A percentile compares a stretch with the other conserved stretches of the same genome.
Conservation (phyloP, 2,888 invertebrate species). For the Seira ritae region DNA sequence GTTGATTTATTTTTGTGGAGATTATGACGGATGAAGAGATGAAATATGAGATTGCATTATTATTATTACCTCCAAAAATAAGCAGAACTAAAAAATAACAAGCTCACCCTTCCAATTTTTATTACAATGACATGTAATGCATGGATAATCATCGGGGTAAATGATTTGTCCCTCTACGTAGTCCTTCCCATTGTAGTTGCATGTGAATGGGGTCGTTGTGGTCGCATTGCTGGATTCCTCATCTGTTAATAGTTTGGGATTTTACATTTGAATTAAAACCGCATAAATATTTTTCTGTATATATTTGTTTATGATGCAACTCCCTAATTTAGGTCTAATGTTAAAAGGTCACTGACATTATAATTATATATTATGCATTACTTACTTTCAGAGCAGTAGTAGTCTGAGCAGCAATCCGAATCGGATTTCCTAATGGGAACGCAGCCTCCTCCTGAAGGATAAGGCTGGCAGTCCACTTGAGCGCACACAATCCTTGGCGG, state of each 20-base stretch:
- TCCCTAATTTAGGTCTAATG: too few relatives aligned
- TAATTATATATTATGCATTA: neutral
- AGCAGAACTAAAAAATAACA: neutral
- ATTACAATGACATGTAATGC: slow-evolving; percentile 65
- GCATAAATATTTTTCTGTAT: neutral
- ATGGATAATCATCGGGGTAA: slow-evolving; percentile 67
- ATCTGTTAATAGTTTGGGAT: slow-evolving; percentile 1
- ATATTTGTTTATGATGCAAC: neutral
- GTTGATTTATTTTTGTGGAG: neutral
- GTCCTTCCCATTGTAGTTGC: slow-evolving; percentile 62
- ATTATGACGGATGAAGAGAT: neutral
- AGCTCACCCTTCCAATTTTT: slow-evolving; percentile 66
- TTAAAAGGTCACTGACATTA: too few relatives aligned
- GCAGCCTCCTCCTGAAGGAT: slow-evolving; percentile 50
- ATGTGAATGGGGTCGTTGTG: slow-evolving; percentile 56
- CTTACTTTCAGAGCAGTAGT: slow-evolving; percentile 59
- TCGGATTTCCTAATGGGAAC: slow-evolving; percentile 50
- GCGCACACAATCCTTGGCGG: slow-evolving; percentile 57
- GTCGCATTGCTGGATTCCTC: slow-evolving; percentile 37
- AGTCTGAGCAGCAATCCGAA: slow-evolving; percentile 54
- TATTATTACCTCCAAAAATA: neutral
- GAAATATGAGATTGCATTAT: slow-evolving; percentile 20
- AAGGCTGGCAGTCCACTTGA: slow-evolving; percentile 60
- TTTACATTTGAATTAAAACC: neutral
- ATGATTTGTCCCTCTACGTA: slow-evolving; percentile 69